These are phyloP conservation scores for Dryadula phaetusa DNA, from an alignment of 2,888 invertebrate genomes.

Conservation along the genomic window DNA sequence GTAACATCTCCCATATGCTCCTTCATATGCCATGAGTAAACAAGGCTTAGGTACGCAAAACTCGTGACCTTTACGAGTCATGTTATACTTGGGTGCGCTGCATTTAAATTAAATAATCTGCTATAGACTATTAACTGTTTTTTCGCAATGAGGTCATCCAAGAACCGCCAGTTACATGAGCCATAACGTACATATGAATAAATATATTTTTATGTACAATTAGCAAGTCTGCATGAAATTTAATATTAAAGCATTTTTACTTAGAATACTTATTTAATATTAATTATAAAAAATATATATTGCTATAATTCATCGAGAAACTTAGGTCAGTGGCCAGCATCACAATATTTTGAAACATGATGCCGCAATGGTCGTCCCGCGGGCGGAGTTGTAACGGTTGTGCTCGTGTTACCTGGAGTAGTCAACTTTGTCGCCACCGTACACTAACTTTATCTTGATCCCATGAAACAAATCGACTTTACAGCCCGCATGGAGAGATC, in stretches of 20 bases:
- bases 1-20: slow-evolving; percentile 62
- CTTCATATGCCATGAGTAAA: slow-evolving; percentile 58
- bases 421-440: slow-evolving; percentile 50
- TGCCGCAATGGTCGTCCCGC: slow-evolving; percentile 45
- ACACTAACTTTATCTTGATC: slow-evolving; percentile 68
- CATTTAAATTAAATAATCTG: slow-evolving; percentile 50
- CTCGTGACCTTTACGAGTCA: slow-evolving; percentile 45
- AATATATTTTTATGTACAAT: slow-evolving; percentile 51
- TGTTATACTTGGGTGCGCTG: slow-evolving; percentile 57
- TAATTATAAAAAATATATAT: slow-evolving; percentile 3
- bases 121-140: slow-evolving; percentile 52
- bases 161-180: slow-evolving; percentile 57
- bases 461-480: slow-evolving; percentile 70
- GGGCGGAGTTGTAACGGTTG: slow-evolving; percentile 58
- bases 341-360: slow-evolving; percentile 75
- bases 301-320: slow-evolving; percentile 6
- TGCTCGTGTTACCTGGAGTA: slow-evolving; percentile 56
- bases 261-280: not conserved
- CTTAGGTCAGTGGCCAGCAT: slow-evolving; percentile 33
- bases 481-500: slow-evolving; percentile 63
- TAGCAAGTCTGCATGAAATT: slow-evolving; percentile 51
- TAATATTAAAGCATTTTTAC: not conserved
- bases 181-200: slow-evolving; percentile 64
- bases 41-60: slow-evolving; percentile 39
- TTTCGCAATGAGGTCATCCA: slow-evolving; percentile 74